Conservation (phyloP, 1,140 invertebrate genomes). For the Colletes gigas region DNA sequence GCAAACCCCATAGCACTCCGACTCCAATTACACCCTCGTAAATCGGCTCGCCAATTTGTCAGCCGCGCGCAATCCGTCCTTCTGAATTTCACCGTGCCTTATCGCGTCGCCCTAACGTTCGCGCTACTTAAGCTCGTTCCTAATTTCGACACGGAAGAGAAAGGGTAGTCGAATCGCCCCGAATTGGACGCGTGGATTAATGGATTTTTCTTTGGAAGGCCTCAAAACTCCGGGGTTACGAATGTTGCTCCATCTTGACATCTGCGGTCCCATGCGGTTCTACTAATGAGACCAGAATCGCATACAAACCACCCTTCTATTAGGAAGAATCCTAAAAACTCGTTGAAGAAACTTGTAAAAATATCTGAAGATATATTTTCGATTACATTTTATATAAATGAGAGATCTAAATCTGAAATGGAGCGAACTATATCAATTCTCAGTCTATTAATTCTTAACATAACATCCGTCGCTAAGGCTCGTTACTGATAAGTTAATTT, state of each 20-base stretch:
- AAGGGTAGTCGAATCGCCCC: background rate
- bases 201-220: conserved; percentile 33
- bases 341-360: no score
- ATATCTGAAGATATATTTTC: no score
- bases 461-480: no score
- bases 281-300: background rate
- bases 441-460: no score
- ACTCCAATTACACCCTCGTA: conserved; percentile 62
- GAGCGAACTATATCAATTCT: no score
- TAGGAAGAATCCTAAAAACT: no score
- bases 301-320: no score
- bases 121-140: conserved; percentile 31
- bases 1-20: conserved; percentile 38
- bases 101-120: conserved; percentile 47
- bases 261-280: background rate
- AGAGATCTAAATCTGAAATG: no score
- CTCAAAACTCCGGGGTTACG: background rate
- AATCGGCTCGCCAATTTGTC: conserved; percentile 66
- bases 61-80: conserved; percentile 52
- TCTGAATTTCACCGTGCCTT: conserved; percentile 61
- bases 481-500: no score
- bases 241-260: background rate
- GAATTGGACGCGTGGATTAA: conserved; percentile 19
- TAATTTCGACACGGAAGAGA: conserved; percentile 49
- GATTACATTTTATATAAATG: no score